A percentile compares a stretch with the other conserved stretches of the same genome.
Conservation (phyloP, 2,113 vertebrate genomes). For the Rostratula benghalensis region DNA sequence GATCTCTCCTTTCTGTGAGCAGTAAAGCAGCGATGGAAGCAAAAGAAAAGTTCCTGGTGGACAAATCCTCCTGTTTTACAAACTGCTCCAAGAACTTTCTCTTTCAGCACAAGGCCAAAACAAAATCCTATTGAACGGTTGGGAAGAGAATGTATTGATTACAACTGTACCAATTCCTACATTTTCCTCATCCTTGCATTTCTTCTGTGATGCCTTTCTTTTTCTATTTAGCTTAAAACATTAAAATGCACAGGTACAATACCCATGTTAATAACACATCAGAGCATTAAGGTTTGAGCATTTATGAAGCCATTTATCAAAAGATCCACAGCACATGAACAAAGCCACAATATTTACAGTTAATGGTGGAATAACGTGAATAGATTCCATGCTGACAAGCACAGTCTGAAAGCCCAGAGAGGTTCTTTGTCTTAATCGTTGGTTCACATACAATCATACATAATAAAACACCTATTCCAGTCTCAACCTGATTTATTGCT, state of each 20-base stretch:
- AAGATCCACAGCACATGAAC: background rate
- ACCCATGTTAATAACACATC: background rate
- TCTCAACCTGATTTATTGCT: constrained; percentile 42
- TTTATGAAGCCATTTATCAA: constrained; percentile 8
- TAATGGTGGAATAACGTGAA: background rate
- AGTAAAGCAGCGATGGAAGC: background rate
- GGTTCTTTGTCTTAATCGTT: constrained; percentile 50
- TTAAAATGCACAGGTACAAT: background rate
- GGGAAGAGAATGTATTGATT: background rate
- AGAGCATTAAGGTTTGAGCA: constrained; percentile 4
- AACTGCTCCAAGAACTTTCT: background rate
- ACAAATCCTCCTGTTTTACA: background rate
- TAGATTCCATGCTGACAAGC: background rate
- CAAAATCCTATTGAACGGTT: background rate
- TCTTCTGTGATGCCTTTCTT: background rate
- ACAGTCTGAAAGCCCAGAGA: background rate
- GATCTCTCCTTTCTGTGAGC: background rate
- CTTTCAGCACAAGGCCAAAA: background rate
- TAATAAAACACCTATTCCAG: constrained; percentile 46
- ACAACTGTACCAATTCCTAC: background rate
- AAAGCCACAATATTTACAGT: constrained; percentile 42
- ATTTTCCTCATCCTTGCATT: background rate
- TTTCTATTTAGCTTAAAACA: background rate
- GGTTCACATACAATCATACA: constrained; percentile 34
- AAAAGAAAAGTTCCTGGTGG: background rate